These are phyloP conservation scores for Xestia ashworthii DNA, from an alignment of 2,888 invertebrate genomes.

Conservation along the genomic window DNA sequence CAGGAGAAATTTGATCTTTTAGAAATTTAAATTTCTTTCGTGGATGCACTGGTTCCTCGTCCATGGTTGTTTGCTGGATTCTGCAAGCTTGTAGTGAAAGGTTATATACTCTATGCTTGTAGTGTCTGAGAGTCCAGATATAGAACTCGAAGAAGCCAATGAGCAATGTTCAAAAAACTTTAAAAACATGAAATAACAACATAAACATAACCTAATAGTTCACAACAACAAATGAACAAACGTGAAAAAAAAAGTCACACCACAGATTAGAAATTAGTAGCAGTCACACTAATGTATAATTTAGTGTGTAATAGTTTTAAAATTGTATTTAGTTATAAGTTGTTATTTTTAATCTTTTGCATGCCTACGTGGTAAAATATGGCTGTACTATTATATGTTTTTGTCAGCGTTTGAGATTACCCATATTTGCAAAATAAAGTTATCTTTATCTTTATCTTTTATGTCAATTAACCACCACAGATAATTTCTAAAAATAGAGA, in stretches of 20 bases:
- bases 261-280: too few relatives aligned
- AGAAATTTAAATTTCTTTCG: conserved; percentile 87
- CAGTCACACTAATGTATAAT: too few relatives aligned
- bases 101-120: too few relatives aligned
- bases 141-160: neutral
- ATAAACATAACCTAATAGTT: conserved; percentile 26
- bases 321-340: too few relatives aligned
- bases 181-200: neutral
- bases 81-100: neutral
- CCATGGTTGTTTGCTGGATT: conserved; percentile 65
- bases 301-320: too few relatives aligned
- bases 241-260: neutral
- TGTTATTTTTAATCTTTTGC: too few relatives aligned
- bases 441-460: too few relatives aligned
- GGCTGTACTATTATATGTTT: too few relatives aligned
- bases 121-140: neutral
- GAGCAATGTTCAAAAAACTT: neutral
- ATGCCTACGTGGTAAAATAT: too few relatives aligned
- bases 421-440: too few relatives aligned
- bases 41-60: conserved; percentile 64
- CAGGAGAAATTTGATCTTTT: conserved; percentile 92
- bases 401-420: too few relatives aligned
- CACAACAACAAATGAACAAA: conserved; percentile 14
- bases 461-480: neutral
- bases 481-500: neutral